Evolutionary conservation across 92 coral and sea anemone species (phyloP).

Genomic region (Chrysogorgia sp.): DNA sequence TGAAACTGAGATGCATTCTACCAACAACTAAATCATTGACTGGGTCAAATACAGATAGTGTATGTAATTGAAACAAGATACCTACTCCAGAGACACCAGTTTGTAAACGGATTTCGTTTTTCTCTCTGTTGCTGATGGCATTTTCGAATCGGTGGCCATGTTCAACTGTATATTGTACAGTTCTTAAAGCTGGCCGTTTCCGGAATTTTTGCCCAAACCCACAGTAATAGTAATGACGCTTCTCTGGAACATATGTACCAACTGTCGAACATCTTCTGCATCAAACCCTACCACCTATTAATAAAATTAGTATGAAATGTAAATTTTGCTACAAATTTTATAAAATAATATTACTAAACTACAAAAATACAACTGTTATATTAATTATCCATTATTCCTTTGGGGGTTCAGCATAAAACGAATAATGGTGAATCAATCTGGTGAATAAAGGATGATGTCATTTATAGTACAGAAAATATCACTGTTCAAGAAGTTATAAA

Average conservation of each 20-base stretch:
- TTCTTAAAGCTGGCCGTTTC: not conserved
- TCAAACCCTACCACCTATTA: conserved; percentile 7
- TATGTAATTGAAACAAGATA: not conserved
- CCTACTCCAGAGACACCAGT: conserved; percentile 14
- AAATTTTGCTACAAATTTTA: too few species aligned
- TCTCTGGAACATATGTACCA: conserved; percentile 15
- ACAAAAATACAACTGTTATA: too few species aligned
- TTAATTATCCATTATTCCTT: too few species aligned
- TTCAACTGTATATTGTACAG: not conserved
- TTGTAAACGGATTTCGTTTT: not conserved
- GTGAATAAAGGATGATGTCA: too few species aligned
- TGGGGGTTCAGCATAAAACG: too few species aligned
- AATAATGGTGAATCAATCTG: too few species aligned
- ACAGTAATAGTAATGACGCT: conserved; percentile 21
- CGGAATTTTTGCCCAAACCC: conserved; percentile 11
- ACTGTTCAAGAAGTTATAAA: too few species aligned
- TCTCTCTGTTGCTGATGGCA: not conserved
- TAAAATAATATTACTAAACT: too few species aligned
- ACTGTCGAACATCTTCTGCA: conserved; percentile 22
- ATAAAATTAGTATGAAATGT: too few species aligned
- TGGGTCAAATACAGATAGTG: not conserved
- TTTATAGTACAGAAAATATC: too few species aligned
- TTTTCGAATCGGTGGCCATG: not conserved
- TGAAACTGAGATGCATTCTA: conserved; percentile 6
- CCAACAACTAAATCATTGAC: conserved; percentile 1